phyloP scores from a whole-genome alignment of 2,113 vertebrate species.

The Maylandia zebra region DNA sequence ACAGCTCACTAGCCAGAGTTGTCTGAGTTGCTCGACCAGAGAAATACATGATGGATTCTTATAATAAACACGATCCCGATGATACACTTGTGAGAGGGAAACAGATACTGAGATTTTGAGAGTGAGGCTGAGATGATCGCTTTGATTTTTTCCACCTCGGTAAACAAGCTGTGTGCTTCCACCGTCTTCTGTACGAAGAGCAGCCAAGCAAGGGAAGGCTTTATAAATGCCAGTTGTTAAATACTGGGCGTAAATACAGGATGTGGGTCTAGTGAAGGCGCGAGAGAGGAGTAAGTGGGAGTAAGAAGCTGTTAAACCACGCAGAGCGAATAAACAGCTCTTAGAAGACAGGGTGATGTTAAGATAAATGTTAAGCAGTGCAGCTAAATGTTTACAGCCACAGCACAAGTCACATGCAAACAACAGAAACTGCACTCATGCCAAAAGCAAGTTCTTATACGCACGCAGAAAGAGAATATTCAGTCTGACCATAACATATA shows the following conservation, averaged over 20 bases:
- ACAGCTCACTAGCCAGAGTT: constrained; percentile 22
- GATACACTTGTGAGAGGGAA: background rate
- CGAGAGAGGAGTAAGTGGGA: background rate
- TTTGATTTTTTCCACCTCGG: background rate
- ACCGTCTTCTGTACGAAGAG: background rate
- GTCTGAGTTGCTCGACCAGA: background rate
- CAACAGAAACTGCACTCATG: background rate
- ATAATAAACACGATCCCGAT: background rate
- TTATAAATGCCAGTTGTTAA: background rate
- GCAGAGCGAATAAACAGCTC: constrained; percentile 4
- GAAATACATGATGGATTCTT: background rate
- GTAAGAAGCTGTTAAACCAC: background rate
- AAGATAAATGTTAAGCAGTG: background rate
- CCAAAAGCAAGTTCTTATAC: background rate
- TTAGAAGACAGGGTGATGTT: background rate
- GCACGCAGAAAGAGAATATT: background rate
- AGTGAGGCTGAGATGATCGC: background rate
- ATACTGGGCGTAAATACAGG: background rate
- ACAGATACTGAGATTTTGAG: background rate
- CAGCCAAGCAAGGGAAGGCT: background rate
- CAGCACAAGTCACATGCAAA: background rate
- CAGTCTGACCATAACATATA: background rate
- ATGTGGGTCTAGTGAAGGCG: background rate
- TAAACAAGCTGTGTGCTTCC: background rate
- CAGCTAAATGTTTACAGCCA: background rate